Conservation (phyloP, 2,888 invertebrate species). For the Anodontia alba region DNA sequence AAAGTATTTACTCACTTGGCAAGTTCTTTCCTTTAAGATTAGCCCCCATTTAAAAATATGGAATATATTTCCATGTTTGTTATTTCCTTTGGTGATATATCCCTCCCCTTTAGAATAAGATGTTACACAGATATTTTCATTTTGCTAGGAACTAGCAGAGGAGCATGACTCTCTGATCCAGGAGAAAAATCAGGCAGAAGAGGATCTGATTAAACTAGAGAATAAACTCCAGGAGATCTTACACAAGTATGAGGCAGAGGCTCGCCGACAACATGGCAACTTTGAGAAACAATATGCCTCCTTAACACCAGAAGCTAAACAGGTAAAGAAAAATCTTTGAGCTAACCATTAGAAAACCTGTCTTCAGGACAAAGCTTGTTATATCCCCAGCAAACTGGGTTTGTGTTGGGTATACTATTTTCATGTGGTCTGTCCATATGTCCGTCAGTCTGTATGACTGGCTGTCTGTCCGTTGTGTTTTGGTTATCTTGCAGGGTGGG, state of each 20-base stretch:
- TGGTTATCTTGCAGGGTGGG: neutral
- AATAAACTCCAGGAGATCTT: constrained; percentile 74
- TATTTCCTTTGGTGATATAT: too few species aligned
- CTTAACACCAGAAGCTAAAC: constrained; percentile 65
- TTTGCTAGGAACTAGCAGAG: constrained; percentile 74
- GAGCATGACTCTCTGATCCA: constrained; percentile 70
- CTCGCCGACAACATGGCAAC: constrained; percentile 62
- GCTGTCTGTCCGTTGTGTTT: neutral
- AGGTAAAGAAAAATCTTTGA: constrained; percentile 66
- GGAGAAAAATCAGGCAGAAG: constrained; percentile 70
- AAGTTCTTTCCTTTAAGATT: too few species aligned
- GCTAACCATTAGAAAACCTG: too few species aligned
- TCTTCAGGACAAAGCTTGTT: neutral
- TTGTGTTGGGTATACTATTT: too few species aligned
- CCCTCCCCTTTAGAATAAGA: too few species aligned
- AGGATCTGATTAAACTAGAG: constrained; percentile 74
- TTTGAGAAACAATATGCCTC: constrained; percentile 63
- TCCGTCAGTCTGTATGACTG: too few species aligned
- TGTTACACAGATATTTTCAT: too few species aligned
- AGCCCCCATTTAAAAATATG: too few species aligned
- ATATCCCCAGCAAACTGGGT: neutral
- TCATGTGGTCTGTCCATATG: neutral
- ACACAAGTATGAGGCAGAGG: constrained; percentile 72
- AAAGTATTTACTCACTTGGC: too few species aligned
- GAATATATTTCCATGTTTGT: too few species aligned